Conservation (phyloP, 35 echinoderm and acorn worm species). For the Diadema setosum region DNA sequence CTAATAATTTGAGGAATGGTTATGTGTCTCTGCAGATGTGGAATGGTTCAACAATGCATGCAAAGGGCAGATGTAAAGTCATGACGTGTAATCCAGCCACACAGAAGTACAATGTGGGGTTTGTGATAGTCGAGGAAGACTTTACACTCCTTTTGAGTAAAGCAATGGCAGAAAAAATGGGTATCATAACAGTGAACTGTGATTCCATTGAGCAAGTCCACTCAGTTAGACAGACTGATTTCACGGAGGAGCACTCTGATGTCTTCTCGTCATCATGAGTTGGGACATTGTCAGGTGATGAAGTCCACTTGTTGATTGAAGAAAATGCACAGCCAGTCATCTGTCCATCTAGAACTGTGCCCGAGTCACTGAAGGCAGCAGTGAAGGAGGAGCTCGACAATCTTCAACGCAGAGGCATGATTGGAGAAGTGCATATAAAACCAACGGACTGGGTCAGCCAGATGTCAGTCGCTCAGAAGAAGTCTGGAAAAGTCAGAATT, state of each 20-base stretch:
- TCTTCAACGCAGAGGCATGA: neutral
- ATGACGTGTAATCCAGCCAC: neutral
- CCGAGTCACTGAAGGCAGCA: neutral
- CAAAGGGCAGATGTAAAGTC: neutral
- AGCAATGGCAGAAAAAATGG: neutral
- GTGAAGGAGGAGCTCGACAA: neutral
- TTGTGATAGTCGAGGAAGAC: neutral
- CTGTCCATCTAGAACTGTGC: neutral
- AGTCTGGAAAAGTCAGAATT: slow-evolving; percentile 37
- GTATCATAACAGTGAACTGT: slow-evolving; percentile 24
- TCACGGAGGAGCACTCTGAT: neutral
- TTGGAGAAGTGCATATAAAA: neutral
- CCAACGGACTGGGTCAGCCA: slow-evolving; percentile 29
- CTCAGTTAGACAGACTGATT: neutral
- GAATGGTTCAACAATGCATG: neutral
- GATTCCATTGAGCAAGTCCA: neutral
- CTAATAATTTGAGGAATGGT: neutral
- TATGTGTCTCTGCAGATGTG: slow-evolving; percentile 4
- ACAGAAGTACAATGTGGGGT: slow-evolving; percentile 36
- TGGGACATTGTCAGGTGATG: neutral
- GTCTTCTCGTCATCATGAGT: neutral
- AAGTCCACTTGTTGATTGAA: neutral
- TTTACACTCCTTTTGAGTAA: slow-evolving; percentile 7
- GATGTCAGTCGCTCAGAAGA: neutral
- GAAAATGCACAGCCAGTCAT: neutral